Evolutionary conservation across 1,140 invertebrate species (phyloP), one percentile per base, ranked within the genome.

Genomic region (Choristoneura fumiferana): DNA sequence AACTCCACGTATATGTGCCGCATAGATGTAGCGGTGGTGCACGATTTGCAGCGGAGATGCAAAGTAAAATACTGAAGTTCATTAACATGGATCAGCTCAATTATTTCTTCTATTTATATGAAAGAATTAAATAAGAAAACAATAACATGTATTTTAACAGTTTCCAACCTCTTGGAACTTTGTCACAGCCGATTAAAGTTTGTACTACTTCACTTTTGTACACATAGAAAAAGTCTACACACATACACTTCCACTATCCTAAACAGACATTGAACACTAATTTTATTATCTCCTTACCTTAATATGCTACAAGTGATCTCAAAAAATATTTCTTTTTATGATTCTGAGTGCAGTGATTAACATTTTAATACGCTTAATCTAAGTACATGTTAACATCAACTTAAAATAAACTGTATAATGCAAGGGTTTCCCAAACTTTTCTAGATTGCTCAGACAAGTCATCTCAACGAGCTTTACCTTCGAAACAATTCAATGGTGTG

Each of bases 191-290:
- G 8, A 8, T 40, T 14, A 40, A 14, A 12, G 17, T 43, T 18
- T 3, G 8, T 43, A 10, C 15, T 43, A 22, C n/a, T 18, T 40
- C 14, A 40, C 6, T n/a, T 45, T 45, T 45, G 18, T 49, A 49
- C 18, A 49, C 14, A 29, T 43, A 6, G 15, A n/a, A 40, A 15
- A 40, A 15, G 9, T 8, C 15, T 43, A 43, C 15, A 17, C n/a
- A 9, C 9, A 17, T 49, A 49, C 8, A 49, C 22, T 12, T 29
- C 18, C 39, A 14, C 15, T 2, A 9, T 8, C 15, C 15, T 15
- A 8, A 9, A 49, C 12, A 49, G 43, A 49, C 43, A 49, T 22
- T 49, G 43, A 49, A 49, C 43, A 49, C 43, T 45, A 45, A 22
- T 18, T 22, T 43, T 6, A 9, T 17, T 43, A 43, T 43, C 18